Base-by-base conservation (phyloP, 1,140 invertebrate species). In the Heliothis subflexa region DNA sequence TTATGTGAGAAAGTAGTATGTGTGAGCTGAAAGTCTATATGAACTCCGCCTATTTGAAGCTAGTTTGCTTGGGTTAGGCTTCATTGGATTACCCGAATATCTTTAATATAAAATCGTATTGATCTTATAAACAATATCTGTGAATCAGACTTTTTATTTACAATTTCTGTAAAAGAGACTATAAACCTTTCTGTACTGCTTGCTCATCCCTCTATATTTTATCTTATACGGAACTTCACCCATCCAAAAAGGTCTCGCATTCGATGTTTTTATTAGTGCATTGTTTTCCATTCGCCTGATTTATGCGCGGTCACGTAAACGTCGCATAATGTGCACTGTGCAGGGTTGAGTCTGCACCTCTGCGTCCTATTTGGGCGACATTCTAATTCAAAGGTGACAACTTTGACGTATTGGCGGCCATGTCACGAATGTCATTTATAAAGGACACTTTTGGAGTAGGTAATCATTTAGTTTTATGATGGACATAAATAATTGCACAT, bases 301-400 rank as follows among this genome's bases (percentile, higher is more conserved):
- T 59, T 70, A 71, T 78, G 64, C 66, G 64, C 45, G 49, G 64
- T 71, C 76, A 78, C 76, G 76, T 71, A 70, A 70, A 61, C 49
- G 33, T 55, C 25, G 61, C 47, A 77, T 68, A 77, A 78, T 70
- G 45, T 50, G 33, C 33, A 3, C 28, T 33, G 45, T 25, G 21
- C 5, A 7, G 73, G 47, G 73, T 75, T 47, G 71, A 73, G 71
- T 59, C 1, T 55, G 49, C 71, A 61, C 55, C 52, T 55, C 16
- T n/a, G 59, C 16, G 40, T 72, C 52, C 54, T 73, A 71, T 54
- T 71, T 71, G 33, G 52, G 18, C 28, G 52, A 55, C 68, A 55
- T 71, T 71, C 52, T 71, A 71, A 71, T 70, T 71, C 68, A 71
- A 12, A 71, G 14, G 49, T 71, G 66, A 70, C 66, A 70, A 52